Conservation (phyloP, 2,797 vertebrate species). For the Hoplostethus mediterraneus region DNA sequence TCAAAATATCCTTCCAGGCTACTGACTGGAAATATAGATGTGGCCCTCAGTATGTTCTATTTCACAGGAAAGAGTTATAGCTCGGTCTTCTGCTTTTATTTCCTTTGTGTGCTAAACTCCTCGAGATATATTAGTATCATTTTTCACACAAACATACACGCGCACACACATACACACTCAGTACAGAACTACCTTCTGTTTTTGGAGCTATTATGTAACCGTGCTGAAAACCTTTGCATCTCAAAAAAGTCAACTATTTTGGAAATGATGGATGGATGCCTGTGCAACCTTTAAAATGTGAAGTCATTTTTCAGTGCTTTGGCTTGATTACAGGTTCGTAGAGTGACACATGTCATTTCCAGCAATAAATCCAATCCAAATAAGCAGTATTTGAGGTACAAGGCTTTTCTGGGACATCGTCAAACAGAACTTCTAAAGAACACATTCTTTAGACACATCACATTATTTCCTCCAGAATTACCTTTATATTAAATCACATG, state of each 20-base stretch:
- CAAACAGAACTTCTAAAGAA: constrained; percentile 19
- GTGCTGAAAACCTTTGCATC: background rate
- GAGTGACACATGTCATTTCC: background rate
- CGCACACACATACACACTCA: constrained; percentile 23
- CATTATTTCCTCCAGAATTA: constrained; percentile 47
- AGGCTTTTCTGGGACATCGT: constrained; percentile 9
- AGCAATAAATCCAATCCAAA: too few relatives aligned
- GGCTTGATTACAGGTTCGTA: background rate
- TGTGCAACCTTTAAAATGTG: background rate
- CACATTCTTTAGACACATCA: too few relatives aligned
- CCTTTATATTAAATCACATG: constrained; percentile 47
- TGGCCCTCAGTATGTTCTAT: too few relatives aligned
- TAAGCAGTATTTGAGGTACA: background rate
- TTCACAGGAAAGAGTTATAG: too few relatives aligned
- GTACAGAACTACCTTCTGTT: background rate
- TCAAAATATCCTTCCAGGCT: too few relatives aligned
- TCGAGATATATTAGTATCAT: background rate
- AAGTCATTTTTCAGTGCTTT: background rate
- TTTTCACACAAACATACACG: constrained; percentile 19
- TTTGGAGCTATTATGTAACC: constrained; percentile 5
- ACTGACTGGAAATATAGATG: too few relatives aligned
- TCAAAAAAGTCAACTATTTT: background rate
- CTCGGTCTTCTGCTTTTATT: too few relatives aligned
- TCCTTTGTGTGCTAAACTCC: too few relatives aligned
- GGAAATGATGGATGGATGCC: background rate